Conservation (phyloP, 1,140 invertebrate species). For the Macrocentrus cingulum region DNA sequence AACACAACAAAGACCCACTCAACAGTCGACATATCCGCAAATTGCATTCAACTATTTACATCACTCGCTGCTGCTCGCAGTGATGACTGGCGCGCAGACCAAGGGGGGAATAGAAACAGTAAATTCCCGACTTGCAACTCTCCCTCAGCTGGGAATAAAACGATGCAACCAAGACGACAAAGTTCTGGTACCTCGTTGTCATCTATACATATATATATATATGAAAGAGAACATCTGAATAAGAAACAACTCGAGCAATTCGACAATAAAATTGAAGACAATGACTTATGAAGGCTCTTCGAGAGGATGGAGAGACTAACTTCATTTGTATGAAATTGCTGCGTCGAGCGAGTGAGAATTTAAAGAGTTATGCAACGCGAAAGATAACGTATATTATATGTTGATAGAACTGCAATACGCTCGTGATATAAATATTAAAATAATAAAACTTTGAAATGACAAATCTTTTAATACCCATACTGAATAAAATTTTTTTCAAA, state of each 20-base stretch:
- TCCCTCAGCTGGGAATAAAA: constrained; percentile 3
- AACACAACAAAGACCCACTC: background rate
- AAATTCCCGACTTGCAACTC: background rate
- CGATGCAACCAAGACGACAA: constrained; percentile 3
- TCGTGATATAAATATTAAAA: too few relatives aligned
- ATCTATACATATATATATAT: background rate
- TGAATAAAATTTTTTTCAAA: too few relatives aligned
- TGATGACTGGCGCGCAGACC: background rate
- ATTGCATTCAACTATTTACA: constrained; percentile 6
- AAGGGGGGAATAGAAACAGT: background rate
- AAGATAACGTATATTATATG: background rate
- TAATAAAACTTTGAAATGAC: too few relatives aligned
- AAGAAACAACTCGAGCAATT: background rate
- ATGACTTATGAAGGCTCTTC: background rate
- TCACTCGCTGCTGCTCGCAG: too few relatives aligned
- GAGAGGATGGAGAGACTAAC: background rate
- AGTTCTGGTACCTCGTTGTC: background rate
- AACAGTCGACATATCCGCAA: background rate
- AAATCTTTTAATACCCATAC: too few relatives aligned
- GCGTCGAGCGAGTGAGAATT: background rate
- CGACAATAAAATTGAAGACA: background rate
- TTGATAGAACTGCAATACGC: too few relatives aligned
- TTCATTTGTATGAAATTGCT: constrained; percentile 6
- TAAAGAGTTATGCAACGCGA: background rate
- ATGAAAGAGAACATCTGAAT: background rate